Percentiles rank a stretch among this genome's conserved stretches.
Conservation (phyloP, 2,113 vertebrate genomes). For the Penelope pileata region DNA sequence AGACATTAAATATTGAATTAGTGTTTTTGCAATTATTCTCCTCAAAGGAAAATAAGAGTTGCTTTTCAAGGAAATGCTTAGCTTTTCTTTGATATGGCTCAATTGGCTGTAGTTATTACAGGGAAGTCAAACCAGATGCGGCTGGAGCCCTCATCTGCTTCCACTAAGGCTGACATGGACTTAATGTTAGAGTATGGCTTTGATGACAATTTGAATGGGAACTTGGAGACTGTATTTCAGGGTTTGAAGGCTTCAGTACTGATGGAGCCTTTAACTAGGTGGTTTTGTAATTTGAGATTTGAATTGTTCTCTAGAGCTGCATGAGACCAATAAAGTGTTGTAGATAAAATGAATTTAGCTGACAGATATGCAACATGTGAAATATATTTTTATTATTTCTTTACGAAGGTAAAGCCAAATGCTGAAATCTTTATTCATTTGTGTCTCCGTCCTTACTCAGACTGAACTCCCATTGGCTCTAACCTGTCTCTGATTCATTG, state of each 20-base stretch:
- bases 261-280: constrained; percentile 32
- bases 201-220: constrained; percentile 68
- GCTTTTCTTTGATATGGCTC: constrained; percentile 30
- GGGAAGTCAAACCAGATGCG: constrained; percentile 54
- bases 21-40: constrained; percentile 21
- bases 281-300: constrained; percentile 64
- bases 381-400: constrained; percentile 59
- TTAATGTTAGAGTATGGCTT: constrained; percentile 52
- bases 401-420: constrained; percentile 33
- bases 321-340: constrained; percentile 21
- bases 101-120: constrained; percentile 27
- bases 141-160: constrained; percentile 57
- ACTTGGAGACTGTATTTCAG: constrained; percentile 53
- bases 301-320: constrained; percentile 53
- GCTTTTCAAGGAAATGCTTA: constrained; percentile 26
- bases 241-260: constrained; percentile 22
- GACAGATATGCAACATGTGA: constrained; percentile 42
- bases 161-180: constrained; percentile 57
- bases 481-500: background rate
- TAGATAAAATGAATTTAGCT: constrained; percentile 57
- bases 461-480: background rate
- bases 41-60: background rate
- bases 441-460: background rate
- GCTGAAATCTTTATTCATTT: constrained; percentile 41
- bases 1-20: constrained; percentile 1